phyloP scores from a whole-genome alignment of 2,888 invertebrate genomes.

The Abscondita cerata region DNA sequence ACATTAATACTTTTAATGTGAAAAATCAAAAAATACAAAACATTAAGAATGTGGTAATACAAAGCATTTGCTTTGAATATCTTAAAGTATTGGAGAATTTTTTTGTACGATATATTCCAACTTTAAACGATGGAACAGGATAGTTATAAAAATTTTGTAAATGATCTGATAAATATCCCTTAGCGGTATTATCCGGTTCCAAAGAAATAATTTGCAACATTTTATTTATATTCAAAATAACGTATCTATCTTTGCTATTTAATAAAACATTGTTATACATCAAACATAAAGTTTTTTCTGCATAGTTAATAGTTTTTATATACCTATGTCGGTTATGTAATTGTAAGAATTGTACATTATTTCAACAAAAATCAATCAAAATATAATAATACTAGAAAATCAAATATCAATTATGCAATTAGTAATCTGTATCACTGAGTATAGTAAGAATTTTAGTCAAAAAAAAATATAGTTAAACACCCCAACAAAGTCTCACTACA shows the following conservation, averaged over 20 bases:
- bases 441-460: too few relatives aligned
- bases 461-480: too few relatives aligned
- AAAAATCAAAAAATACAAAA: neutral
- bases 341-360: neutral
- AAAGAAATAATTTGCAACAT: neutral
- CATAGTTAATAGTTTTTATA: neutral
- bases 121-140: neutral
- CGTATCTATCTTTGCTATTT: neutral
- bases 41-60: neutral
- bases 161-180: neutral
- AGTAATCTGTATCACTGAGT: too few relatives aligned
- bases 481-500: too few relatives aligned
- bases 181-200: too few relatives aligned
- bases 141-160: neutral
- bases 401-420: too few relatives aligned
- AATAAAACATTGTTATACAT: neutral
- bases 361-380: too few relatives aligned
- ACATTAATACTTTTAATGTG: neutral
- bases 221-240: neutral
- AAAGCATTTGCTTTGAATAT: neutral
- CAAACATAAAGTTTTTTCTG: too few relatives aligned
- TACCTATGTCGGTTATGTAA: neutral
- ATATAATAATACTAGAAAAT: too few relatives aligned
- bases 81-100: neutral
- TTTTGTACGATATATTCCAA: neutral